Evolutionary conservation across 1,140 invertebrate genomes (phyloP).

Genomic region (Camponotus pennsylvanicus): DNA sequence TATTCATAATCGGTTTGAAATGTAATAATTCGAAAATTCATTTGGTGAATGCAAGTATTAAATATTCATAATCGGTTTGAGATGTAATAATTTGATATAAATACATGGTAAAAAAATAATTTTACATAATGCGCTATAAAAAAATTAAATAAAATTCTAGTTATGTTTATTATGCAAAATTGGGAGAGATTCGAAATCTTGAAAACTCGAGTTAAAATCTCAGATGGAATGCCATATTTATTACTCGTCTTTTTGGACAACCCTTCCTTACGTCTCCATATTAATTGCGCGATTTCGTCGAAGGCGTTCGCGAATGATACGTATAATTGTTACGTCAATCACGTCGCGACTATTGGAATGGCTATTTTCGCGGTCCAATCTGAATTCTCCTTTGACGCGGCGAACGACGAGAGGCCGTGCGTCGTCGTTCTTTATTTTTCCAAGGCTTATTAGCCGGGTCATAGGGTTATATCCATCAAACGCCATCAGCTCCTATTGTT

Average conservation of each 20-base stretch:
- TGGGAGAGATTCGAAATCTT: not conserved
- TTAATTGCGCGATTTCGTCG: constrained; percentile 56
- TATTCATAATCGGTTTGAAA: not conserved
- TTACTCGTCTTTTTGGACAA: not conserved
- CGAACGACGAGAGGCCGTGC: constrained; percentile 49
- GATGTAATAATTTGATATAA: not conserved
- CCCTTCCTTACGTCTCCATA: constrained; percentile 3
- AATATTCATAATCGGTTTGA: not conserved
- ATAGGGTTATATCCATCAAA: constrained; percentile 77
- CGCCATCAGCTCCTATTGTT: constrained; percentile 75
- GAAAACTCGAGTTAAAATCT: not conserved
- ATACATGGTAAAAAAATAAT: not conserved
- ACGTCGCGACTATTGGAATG: constrained; percentile 21
- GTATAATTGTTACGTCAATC: constrained; percentile 74
- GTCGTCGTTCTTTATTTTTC: constrained; percentile 71
- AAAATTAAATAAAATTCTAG: not conserved
- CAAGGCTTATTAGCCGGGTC: constrained; percentile 75
- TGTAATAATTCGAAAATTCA: not conserved
- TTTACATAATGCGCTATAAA: not conserved
- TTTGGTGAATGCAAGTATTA: not conserved
- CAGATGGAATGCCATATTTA: not conserved
- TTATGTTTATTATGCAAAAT: no score
- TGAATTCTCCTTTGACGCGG: constrained; percentile 63
- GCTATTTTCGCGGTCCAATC: constrained; percentile 48
- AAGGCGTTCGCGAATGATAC: constrained; percentile 46